Base-by-base conservation (phyloP, 2,888 invertebrate genomes). In the Leucophora obtusa region DNA sequence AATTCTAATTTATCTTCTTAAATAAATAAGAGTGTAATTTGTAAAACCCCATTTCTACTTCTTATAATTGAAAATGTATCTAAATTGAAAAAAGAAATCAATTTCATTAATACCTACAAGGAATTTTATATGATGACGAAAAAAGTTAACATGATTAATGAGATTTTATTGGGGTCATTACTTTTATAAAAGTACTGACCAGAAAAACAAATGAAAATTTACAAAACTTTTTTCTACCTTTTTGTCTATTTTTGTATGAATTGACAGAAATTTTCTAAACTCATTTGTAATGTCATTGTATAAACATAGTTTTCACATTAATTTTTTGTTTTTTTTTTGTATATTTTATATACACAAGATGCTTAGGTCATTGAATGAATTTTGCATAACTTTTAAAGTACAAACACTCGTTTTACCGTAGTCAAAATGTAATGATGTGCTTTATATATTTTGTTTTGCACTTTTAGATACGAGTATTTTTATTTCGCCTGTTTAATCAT, bases 291-390 rank as follows among this genome's bases (percentile, higher is more conserved):
- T 63, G 65, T 70, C 70, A 70, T 79, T 79, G 71, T 62, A 28
- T 62, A 66, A 66, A 79, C 75, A 75, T 68, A 62, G 71, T 75
- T 79, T 79, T 75, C 66, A 56, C 79, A 79, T 71, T 79, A 79
- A 75, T 70, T 70, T 70, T 28, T 58, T 63, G 51, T 65, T 69
- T n/a, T n/a, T n/a, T n/a, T n/a, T 28, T 28, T 28, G 28, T 28
- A 28, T 7, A 28, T 28, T 28, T 28, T 15, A 6, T 4, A 4
- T 5, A 6, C 43, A 66, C 63, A 74, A 69, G 59, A 74, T 59
- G 58, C 63, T 54, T 21, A 43, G 11, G 65, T 65, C 63, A 79
- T 79, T 74, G 14, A 69, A 60, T 66, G 53, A 68, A 21, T 28
- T 65, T 60, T 65, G 17, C 21, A 58, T 54, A 71, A n/a, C n/a